These are phyloP conservation scores for Urocynchramus pylzowi DNA, from an alignment of 2,113 vertebrate species.

Conservation along the genomic window DNA sequence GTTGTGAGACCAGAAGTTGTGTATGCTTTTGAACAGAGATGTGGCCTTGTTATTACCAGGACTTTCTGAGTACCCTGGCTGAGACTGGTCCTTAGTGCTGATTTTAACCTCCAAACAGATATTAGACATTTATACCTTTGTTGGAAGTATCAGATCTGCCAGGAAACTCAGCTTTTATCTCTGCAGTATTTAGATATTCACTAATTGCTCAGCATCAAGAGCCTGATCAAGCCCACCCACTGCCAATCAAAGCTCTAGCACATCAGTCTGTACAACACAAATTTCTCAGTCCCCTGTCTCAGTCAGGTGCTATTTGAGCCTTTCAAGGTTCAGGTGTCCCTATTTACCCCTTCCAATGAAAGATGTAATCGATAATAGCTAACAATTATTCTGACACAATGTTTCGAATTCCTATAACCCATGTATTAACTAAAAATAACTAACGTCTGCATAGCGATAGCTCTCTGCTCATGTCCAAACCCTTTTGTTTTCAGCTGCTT, in stretches of 20 bases:
- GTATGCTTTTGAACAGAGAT: not conserved
- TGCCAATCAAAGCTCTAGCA: not conserved
- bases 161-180: not conserved
- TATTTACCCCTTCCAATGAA: not conserved
- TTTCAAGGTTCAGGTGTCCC: not conserved
- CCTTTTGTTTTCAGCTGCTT: not conserved
- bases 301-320: not conserved
- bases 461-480: not conserved
- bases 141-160: not conserved
- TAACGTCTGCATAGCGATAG: too few relatives aligned
- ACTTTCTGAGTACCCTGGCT: not conserved
- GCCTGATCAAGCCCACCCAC: too few relatives aligned
- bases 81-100: not conserved
- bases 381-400: not conserved
- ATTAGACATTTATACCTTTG: not conserved
- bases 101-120: not conserved
- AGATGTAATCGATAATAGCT: not conserved
- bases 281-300: not conserved
- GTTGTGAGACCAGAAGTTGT: not conserved
- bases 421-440: not conserved
- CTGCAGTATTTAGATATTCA: not conserved
- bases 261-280: not conserved
- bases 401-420: not conserved
- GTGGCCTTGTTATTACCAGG: not conserved
- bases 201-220: not conserved